Evolutionary conservation across 2,113 vertebrate species (phyloP).

Genomic region (Centropristis striata): DNA sequence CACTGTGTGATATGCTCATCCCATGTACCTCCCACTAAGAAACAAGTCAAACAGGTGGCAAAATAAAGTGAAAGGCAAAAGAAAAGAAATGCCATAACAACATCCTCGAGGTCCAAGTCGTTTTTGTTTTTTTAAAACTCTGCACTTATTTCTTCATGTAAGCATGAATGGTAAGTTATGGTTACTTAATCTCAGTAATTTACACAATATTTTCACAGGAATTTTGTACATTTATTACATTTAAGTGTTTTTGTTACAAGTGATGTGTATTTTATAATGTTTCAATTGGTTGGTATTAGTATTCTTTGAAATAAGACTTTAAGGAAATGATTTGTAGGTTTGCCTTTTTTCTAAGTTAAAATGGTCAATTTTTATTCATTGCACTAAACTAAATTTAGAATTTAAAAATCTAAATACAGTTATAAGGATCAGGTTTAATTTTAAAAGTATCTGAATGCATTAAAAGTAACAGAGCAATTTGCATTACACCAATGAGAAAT

Average conservation of each 20-base stretch:
- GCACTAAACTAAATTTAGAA: no score
- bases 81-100: not conserved
- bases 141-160: not conserved
- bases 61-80: not conserved
- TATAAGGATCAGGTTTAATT: not conserved
- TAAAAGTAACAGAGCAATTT: not conserved
- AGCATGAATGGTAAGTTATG: slow-evolving; percentile 5
- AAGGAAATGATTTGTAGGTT: not conserved
- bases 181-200: not conserved
- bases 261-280: not conserved
- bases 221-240: not conserved
- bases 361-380: not conserved
- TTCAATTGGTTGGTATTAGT: not conserved
- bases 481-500: not conserved
- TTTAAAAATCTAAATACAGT: no score
- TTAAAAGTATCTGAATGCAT: not conserved
- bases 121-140: not conserved
- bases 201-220: not conserved
- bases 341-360: no score
- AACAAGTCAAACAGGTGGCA: not conserved
- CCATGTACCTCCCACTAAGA: not conserved
- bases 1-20: not conserved
- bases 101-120: not conserved
- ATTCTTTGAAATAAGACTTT: not conserved
- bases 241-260: not conserved